A percentile compares a stretch with the other conserved stretches of the same genome.
Evolutionary conservation across 2,797 vertebrate genomes (phyloP).

Genomic region (Chelmon rostratus): DNA sequence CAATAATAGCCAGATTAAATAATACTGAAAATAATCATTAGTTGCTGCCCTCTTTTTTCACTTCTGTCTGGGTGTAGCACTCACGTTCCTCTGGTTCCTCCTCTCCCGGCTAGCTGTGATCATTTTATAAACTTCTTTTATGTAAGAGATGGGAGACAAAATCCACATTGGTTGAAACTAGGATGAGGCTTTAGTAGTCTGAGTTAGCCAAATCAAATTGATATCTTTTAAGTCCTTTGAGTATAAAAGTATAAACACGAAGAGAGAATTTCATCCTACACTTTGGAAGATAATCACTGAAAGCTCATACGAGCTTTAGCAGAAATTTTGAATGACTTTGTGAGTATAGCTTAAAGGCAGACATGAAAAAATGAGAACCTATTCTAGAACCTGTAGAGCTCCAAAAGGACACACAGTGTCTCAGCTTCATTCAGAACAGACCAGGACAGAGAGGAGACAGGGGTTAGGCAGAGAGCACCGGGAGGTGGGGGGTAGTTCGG

Average conservation of each 20-base stretch:
- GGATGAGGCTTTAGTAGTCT: background rate
- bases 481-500: conserved; percentile 49
- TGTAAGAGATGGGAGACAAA: background rate
- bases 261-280: background rate
- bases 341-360: background rate
- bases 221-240: background rate
- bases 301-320: background rate
- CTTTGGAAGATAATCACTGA: background rate
- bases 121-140: background rate
- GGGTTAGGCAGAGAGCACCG: conserved; percentile 49
- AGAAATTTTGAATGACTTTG: background rate
- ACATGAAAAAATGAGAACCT: too few species aligned
- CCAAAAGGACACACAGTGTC: background rate
- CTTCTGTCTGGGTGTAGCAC: background rate
- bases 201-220: background rate
- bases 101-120: too few species aligned
- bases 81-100: too few species aligned
- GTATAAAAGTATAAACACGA: background rate
- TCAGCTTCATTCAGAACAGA: conserved; percentile 24
- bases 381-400: too few species aligned
- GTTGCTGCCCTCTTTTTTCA: background rate
- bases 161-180: background rate
- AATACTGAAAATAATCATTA: background rate
- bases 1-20: background rate
- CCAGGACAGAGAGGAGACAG: conserved; percentile 56